A percentile compares a stretch with the other conserved stretches of the same genome.
Evolutionary conservation across 2,113 vertebrate genomes (phyloP).

Genomic region (Ellobius talpinus): DNA sequence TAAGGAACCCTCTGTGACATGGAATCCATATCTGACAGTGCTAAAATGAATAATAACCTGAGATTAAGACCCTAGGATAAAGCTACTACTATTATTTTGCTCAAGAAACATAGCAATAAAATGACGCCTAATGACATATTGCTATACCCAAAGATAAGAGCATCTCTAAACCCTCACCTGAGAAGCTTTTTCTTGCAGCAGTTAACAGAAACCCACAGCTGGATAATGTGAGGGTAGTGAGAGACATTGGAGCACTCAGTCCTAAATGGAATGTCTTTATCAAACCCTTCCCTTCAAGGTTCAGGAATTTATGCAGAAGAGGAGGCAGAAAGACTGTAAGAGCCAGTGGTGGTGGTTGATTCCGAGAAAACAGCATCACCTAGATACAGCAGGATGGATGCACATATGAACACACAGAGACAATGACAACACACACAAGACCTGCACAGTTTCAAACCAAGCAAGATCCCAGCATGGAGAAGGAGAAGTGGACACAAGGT

Average conservation of each 20-base stretch:
- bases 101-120: not conserved
- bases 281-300: not conserved
- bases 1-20: not conserved
- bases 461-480: not conserved
- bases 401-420: not conserved
- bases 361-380: not conserved
- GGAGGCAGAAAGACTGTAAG: not conserved
- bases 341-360: not conserved
- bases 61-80: not conserved
- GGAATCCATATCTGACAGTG: not conserved
- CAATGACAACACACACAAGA: not conserved
- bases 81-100: not conserved
- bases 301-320: not conserved
- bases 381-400: too few relatives aligned
- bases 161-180: not conserved
- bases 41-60: not conserved
- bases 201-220: not conserved
- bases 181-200: not conserved
- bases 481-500: not conserved
- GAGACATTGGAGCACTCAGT: not conserved
- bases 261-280: not conserved
- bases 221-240: not conserved
- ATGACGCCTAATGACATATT: not conserved
- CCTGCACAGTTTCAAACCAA: not conserved
- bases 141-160: not conserved